These are phyloP conservation scores for Lophotis ruficrista DNA, from an alignment of 2,113 vertebrate species.

Conservation along the genomic window DNA sequence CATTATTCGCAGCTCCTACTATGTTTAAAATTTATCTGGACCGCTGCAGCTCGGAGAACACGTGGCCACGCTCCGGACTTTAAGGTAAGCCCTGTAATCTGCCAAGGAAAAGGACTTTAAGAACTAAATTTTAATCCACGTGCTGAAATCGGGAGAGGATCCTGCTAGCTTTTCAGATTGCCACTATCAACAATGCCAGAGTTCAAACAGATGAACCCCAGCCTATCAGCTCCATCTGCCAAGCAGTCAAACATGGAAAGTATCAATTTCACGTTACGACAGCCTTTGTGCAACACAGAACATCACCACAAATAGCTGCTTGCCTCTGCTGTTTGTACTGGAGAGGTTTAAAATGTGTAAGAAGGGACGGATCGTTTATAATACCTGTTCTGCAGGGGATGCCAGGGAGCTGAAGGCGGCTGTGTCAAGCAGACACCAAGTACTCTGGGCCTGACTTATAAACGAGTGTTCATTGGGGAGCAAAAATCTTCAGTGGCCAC, in stretches of 20 bases:
- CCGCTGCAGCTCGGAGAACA: neutral
- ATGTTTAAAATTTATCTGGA: neutral
- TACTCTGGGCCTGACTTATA: neutral
- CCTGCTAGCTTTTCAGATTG: neutral
- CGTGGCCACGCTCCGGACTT: neutral
- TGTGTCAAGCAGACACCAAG: neutral
- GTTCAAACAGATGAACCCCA: neutral
- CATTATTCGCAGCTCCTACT: neutral
- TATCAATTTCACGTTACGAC: neutral
- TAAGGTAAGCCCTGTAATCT: constrained; percentile 7
- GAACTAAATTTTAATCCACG: constrained; percentile 16
- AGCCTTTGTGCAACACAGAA: neutral
- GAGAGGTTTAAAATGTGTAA: neutral
- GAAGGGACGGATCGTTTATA: neutral
- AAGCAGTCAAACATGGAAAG: neutral
- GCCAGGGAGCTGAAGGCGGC: neutral
- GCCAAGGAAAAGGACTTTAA: constrained; percentile 8
- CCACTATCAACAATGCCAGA: neutral
- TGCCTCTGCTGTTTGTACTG: neutral
- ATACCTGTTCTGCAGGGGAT: neutral
- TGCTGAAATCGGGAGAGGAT: neutral
- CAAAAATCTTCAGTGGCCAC: neutral
- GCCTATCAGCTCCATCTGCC: neutral
- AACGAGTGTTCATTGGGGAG: neutral
- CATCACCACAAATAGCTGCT: neutral